Base-by-base conservation (phyloP, 2,797 vertebrate genomes). In the Distichodus sexfasciatus region DNA sequence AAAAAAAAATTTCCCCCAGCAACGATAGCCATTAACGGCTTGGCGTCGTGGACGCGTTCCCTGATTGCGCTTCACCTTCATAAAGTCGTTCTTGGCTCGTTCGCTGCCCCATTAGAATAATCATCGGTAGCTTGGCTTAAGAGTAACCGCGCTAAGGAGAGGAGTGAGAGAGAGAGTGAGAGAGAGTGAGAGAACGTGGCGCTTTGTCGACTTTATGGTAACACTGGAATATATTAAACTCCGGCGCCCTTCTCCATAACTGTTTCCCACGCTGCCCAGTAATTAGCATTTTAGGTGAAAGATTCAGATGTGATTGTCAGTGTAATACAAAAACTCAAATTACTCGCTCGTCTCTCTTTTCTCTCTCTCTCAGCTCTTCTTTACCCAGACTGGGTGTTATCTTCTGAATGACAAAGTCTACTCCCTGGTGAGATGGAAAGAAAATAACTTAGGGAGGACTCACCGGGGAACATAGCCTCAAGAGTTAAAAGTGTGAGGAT, bases 261-360 rank as follows among this genome's bases (percentile, higher is more conserved):
- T 76, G 70, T 77, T 86, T 82, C 91, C 89, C 83, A 87, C 90
- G 79, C 87, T 84, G 89, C n/a, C n/a, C n/a, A 86, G 82, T 81
- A 86, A 91, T 91, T 91, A 90, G 90, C 87, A 90, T 85, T 75
- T 82, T 66, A 84, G 88, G 87, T 82, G 81, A 89, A 86, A 81
- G 85, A 89, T 84, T 86, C 83, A 84, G 78, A 75, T 79, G 63
- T 77, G 77, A 81, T 78, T 76, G 74, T 81, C 74, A 81, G 71
- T 76, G 83, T 84, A 87, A 84, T 82, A 85, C 80, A 83, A 87
- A 84, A 87, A 89, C 86, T 87, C 86, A 86, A 88, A 79, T 85
- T 83, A 88, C 87, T 88, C 82, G 81, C 82, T 69, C 76, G 70
- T 65, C 53, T 47, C 50, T 74, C 66, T 58, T 51, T 24, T 58